A percentile compares a stretch with the other conserved stretches of the same genome.
Evolutionary conservation across 2,113 vertebrate genomes (phyloP).

Genomic region (Tetrao urogallus): DNA sequence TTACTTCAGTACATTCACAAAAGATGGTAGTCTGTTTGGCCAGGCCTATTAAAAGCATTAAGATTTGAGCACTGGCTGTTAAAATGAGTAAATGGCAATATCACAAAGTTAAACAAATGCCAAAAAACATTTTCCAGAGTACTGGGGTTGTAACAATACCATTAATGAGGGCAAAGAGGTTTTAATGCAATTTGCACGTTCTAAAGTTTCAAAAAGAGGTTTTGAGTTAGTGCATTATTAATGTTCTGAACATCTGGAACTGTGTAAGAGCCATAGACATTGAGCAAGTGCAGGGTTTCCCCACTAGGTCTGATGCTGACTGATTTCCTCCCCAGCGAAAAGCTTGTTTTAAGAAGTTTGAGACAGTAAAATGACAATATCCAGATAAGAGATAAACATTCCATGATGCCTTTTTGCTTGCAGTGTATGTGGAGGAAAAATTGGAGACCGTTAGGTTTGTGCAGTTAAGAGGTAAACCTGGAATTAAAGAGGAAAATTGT

Average conservation of each 20-base stretch:
- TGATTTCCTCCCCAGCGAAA: conserved; percentile 78
- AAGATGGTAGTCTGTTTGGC: conserved; percentile 81
- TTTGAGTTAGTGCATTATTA: conserved; percentile 85
- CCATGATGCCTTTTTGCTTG: conserved; percentile 62
- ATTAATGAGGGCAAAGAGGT: conserved; percentile 88
- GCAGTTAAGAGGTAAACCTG: conserved; percentile 22
- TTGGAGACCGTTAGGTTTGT: conserved; percentile 27
- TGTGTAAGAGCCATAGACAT: conserved; percentile 80
- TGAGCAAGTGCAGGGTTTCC: conserved; percentile 85
- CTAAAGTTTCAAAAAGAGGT: conserved; percentile 87
- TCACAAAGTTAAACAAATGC: conserved; percentile 85
- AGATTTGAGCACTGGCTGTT: conserved; percentile 81
- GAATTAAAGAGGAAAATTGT: conserved; percentile 1
- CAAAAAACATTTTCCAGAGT: conserved; percentile 86
- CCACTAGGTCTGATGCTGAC: conserved; percentile 77
- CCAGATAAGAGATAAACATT: conserved; percentile 81
- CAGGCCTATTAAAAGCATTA: conserved; percentile 83
- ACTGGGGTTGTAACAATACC: conserved; percentile 83
- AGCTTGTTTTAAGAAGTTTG: conserved; percentile 75
- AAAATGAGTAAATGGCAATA: conserved; percentile 85
- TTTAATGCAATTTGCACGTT: conserved; percentile 89
- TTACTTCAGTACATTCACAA: conserved; percentile 77
- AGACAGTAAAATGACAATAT: conserved; percentile 82
- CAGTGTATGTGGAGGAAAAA: background rate
- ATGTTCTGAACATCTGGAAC: conserved; percentile 87